phyloP scores from a whole-genome alignment of 2,113 vertebrate species.

The Lasiurus borealis region DNA sequence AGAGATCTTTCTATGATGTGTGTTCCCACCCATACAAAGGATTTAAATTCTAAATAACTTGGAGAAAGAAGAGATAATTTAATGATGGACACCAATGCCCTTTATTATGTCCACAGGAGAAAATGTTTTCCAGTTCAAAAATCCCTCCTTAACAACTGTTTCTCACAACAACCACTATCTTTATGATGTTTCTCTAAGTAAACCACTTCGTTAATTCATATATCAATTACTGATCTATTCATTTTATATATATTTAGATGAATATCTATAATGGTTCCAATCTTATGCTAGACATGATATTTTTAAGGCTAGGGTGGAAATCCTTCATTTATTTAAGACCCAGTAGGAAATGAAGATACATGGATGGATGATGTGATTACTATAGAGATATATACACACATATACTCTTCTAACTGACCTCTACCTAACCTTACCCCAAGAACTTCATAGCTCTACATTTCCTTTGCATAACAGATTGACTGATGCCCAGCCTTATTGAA shows the following conservation, averaged over 20 bases:
- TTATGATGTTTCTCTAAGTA: neutral
- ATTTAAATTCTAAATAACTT: neutral
- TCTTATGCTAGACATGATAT: neutral
- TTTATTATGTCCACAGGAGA: neutral
- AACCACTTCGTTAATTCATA: neutral
- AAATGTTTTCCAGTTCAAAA: neutral
- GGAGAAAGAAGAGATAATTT: neutral
- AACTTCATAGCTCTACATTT: neutral
- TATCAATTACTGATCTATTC: neutral
- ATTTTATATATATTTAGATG: neutral
- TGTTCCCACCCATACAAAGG: neutral
- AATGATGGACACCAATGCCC: neutral
- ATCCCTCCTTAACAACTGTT: neutral
- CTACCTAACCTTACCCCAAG: neutral
- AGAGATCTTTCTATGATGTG: neutral
- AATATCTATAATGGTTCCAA: neutral
- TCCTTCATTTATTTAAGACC: neutral
- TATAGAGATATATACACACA: neutral
- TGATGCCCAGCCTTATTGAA: fast-evolving
- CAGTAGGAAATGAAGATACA: neutral
- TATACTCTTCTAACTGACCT: neutral
- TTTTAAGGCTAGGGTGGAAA: neutral
- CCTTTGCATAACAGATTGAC: neutral
- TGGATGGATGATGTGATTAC: neutral
- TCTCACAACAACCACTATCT: neutral